A percentile compares a stretch with the other conserved stretches of the same genome.
Evolutionary conservation across 1,140 invertebrate species (phyloP).

Genomic region (Apis laboriosa): DNA sequence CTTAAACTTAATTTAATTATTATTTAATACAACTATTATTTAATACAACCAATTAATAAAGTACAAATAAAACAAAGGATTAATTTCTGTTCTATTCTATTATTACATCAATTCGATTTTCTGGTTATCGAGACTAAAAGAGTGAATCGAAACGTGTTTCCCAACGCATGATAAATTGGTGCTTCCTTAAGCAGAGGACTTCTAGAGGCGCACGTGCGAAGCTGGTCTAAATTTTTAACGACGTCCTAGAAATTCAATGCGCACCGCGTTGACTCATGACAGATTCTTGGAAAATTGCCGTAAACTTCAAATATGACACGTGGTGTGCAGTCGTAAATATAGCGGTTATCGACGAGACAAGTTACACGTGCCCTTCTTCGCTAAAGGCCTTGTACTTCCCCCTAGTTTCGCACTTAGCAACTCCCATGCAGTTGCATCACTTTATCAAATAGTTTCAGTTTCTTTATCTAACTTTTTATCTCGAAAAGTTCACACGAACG

Average conservation of each 20-base stretch:
- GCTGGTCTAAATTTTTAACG: not conserved
- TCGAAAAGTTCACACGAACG: not conserved
- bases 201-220: not conserved
- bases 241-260: not conserved
- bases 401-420: slow-evolving; percentile 11
- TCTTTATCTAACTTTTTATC: slow-evolving; percentile 10
- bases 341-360: slow-evolving; percentile 1
- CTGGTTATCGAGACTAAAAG: not conserved
- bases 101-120: not conserved
- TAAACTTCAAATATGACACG: not conserved
- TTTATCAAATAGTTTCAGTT: slow-evolving; percentile 21
- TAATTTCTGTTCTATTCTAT: not conserved
- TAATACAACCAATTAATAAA: too few relatives aligned
- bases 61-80: too few relatives aligned
- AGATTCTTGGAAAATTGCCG: slow-evolving; percentile 18
- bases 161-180: not conserved
- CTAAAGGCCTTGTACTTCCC: slow-evolving; percentile 8
- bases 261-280: not conserved
- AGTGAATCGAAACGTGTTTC: not conserved
- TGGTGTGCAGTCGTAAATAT: slow-evolving; percentile 20
- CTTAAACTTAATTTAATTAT: too few relatives aligned
- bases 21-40: too few relatives aligned
- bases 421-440: slow-evolving; percentile 9
- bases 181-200: not conserved
- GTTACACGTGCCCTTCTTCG: slow-evolving; percentile 24